A percentile compares a stretch with the other conserved stretches of the same genome.
Evolutionary conservation across 2,113 vertebrate species (phyloP).

Genomic region (Oreotrochilus melanogaster): DNA sequence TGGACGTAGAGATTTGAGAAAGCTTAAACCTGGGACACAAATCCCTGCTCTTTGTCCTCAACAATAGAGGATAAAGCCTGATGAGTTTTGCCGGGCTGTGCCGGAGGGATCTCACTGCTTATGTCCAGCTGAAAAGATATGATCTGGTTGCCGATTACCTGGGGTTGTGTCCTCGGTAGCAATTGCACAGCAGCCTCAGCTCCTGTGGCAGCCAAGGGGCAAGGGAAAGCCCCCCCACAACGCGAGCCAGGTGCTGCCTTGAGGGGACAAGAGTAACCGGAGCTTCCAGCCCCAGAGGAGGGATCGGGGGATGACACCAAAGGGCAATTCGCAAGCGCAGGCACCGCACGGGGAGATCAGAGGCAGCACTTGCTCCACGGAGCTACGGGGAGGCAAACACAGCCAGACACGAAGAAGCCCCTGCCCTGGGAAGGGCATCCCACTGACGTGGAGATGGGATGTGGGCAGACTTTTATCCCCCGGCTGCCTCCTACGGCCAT

Average conservation of each 20-base stretch:
- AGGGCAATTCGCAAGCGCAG: background rate
- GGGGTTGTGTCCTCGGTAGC: background rate
- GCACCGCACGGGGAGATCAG: background rate
- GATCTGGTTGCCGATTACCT: background rate
- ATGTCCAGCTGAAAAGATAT: background rate
- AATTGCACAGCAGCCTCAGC: background rate
- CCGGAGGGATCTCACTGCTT: background rate
- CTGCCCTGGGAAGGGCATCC: fast-evolving
- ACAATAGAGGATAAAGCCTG: constrained; percentile 7
- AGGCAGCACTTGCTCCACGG: fast-evolving
- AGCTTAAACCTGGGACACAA: constrained; percentile 29
- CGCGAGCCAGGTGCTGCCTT: background rate
- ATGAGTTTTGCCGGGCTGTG: fast-evolving
- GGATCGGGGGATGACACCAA: background rate
- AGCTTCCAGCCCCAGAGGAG: background rate
- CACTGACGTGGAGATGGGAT: fast-evolving
- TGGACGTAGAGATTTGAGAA: background rate
- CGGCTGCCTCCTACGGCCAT: fast-evolving
- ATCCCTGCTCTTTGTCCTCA: constrained; percentile 28
- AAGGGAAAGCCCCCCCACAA: background rate
- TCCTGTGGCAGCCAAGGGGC: fast-evolving
- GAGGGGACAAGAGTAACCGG: fast-evolving
- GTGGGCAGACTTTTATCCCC: background rate
- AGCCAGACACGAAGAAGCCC: fast-evolving
- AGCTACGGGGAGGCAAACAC: fast-evolving